Evolutionary conservation across 2,113 vertebrate species (phyloP).

Genomic region (Naja naja): DNA sequence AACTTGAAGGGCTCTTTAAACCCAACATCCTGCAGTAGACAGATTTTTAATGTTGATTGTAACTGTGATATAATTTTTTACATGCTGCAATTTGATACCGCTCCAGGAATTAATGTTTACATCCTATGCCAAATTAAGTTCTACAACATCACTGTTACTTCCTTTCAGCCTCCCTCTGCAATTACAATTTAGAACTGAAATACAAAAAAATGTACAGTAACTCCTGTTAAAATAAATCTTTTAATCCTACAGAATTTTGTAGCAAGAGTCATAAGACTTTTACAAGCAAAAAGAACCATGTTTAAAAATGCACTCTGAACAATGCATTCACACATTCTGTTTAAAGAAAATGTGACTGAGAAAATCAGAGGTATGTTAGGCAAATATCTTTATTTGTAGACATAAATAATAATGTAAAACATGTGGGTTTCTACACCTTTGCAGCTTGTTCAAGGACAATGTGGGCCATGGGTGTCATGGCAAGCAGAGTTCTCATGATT

Average conservation of each 20-base stretch:
- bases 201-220: not conserved
- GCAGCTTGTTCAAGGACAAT: not conserved
- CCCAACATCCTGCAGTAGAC: not conserved
- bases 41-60: not conserved
- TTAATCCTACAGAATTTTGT: not conserved
- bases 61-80: not conserved
- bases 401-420: not conserved
- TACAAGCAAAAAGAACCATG: not conserved
- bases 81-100: not conserved
- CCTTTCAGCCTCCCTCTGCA: not conserved
- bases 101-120: not conserved
- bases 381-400: constrained; percentile 7
- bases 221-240: not conserved
- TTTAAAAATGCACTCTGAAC: not conserved
- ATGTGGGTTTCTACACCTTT: not conserved
- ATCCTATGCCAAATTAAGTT: not conserved
- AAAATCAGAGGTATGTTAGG: not conserved
- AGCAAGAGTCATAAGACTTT: not conserved
- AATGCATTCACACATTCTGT: not conserved
- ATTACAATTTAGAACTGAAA: not conserved
- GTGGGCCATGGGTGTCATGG: not conserved
- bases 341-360: not conserved
- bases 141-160: not conserved
- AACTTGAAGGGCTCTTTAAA: not conserved
- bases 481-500: not conserved